These are phyloP conservation scores for Lophura nycthemera DNA, from an alignment of 2,113 vertebrate genomes.

Conservation along the genomic window DNA sequence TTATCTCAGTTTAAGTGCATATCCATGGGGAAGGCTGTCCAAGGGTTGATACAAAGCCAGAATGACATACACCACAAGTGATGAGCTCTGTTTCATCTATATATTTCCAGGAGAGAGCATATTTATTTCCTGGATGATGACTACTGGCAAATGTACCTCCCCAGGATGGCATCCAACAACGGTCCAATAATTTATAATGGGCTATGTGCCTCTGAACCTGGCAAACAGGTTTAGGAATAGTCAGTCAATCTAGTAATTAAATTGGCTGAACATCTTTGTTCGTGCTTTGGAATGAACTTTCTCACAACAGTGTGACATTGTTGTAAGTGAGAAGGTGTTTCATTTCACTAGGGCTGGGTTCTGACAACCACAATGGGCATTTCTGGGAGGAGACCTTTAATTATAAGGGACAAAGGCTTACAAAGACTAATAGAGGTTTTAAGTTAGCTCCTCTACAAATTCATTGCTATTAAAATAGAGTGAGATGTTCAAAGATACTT, in stretches of 20 bases:
- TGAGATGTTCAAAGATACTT: neutral
- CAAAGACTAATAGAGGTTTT: neutral
- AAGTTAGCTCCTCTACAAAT: neutral
- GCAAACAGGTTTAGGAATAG: constrained; percentile 40
- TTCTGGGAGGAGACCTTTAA: neutral
- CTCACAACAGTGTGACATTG: neutral
- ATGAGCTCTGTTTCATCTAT: constrained; percentile 32
- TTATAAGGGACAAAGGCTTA: constrained; percentile 6
- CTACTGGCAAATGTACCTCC: constrained; percentile 38
- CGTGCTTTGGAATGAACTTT: constrained; percentile 38
- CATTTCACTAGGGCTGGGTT: neutral
- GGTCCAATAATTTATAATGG: constrained; percentile 38
- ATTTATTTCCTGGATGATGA: constrained; percentile 65
- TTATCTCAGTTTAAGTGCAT: neutral
- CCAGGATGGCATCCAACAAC: constrained; percentile 46
- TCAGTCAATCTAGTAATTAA: constrained; percentile 62
- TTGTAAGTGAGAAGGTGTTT: neutral
- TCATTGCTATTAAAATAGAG: neutral
- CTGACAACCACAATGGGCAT: neutral
- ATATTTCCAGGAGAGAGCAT: constrained; percentile 49
- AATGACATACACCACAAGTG: neutral
- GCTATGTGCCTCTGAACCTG: constrained; percentile 11
- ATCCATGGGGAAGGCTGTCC: constrained; percentile 1
- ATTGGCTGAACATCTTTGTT: constrained; percentile 58
- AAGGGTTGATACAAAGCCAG: constrained; percentile 5